phyloP scores from a whole-genome alignment of 1,140 invertebrate genomes.

The Agraylea sexmaculata region DNA sequence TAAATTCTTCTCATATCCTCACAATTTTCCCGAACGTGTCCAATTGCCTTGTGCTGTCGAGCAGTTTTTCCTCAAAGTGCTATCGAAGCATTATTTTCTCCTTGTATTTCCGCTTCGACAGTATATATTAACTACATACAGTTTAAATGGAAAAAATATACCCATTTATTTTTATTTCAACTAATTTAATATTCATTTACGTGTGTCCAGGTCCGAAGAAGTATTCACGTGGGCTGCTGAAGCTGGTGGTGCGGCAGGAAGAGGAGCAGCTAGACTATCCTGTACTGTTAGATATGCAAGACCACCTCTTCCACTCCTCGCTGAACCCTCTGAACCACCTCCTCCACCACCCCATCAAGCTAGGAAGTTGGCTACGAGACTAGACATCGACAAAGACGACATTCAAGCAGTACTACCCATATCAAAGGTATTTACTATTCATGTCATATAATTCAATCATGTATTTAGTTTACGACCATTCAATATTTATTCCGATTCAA shows the following conservation, averaged over 20 bases:
- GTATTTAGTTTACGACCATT: background rate
- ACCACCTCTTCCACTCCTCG: conserved; percentile 30
- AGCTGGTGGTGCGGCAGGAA: conserved; percentile 61
- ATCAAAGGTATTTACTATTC: conserved; percentile 61
- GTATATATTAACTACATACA: conserved; percentile 7
- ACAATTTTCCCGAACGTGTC: background rate
- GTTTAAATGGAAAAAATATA: too few species aligned
- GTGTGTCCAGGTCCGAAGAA: conserved; percentile 57
- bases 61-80: background rate
- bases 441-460: background rate
- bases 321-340: conserved; percentile 25
- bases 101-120: background rate
- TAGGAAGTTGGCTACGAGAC: conserved; percentile 64
- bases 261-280: conserved; percentile 26
- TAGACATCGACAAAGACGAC: conserved; percentile 89
- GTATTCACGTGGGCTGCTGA: conserved; percentile 85
- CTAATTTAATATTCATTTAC: background rate
- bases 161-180: conserved; percentile 9
- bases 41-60: too few species aligned
- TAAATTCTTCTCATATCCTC: too few species aligned
- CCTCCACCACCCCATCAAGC: conserved; percentile 44
- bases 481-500: too few species aligned
- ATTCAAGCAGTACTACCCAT: conserved; percentile 89
- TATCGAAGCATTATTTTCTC: background rate
- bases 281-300: conserved; percentile 30